Evolutionary conservation across 2,888 invertebrate genomes (phyloP).

Genomic region (Tipula helvola): DNA sequence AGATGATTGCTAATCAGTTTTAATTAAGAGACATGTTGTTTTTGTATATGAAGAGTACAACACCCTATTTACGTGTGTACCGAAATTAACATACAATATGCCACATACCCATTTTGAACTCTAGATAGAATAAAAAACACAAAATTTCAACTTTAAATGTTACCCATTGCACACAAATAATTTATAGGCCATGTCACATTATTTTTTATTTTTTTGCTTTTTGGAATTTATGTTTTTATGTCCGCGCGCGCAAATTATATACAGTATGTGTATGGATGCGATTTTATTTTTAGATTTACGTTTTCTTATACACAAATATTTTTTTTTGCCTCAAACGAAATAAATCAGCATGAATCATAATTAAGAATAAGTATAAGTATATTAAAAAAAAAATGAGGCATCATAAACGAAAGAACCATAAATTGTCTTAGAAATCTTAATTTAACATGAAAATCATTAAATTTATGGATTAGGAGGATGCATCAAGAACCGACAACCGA

Average conservation of each 20-base stretch:
- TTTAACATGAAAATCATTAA: not conserved
- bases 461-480: not conserved
- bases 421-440: constrained; percentile 4
- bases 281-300: not conserved
- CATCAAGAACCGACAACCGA: not conserved
- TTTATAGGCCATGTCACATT: not conserved
- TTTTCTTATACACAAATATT: not conserved
- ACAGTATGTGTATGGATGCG: not conserved
- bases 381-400: not conserved
- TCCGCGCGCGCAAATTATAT: not conserved
- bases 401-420: not conserved
- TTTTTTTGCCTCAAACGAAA: not conserved
- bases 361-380: not conserved
- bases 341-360: not conserved
- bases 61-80: not conserved
- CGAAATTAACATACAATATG: not conserved
- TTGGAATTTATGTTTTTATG: not conserved
- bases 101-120: not conserved
- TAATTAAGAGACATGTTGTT: not conserved
- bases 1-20: constrained; percentile 4
- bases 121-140: not conserved
- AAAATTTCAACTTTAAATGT: not conserved
- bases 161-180: not conserved
- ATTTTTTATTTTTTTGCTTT: not conserved
- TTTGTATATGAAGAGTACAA: not conserved